Evolutionary conservation across 2,888 invertebrate genomes (phyloP).

Genomic region (Phyto melanocephala): DNA sequence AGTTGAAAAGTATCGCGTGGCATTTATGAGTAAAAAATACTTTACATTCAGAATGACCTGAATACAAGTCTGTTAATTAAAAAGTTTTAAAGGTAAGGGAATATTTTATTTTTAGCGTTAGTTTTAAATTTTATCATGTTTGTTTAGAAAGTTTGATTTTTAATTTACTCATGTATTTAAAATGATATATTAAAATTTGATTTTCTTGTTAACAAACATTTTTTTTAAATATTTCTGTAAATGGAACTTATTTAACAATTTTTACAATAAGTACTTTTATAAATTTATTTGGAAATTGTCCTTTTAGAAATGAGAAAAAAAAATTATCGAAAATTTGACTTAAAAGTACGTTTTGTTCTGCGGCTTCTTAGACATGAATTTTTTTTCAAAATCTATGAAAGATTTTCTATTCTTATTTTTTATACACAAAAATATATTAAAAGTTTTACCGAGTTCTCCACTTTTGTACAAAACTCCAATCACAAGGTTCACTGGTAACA

Average conservation of each 20-base stretch:
- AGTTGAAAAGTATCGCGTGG: neutral
- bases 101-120: neutral
- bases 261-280: too few relatives aligned
- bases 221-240: too few relatives aligned
- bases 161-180: neutral
- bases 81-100: neutral
- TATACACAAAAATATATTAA: too few relatives aligned
- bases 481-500: constrained; percentile 80
- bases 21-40: neutral
- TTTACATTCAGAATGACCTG: too few relatives aligned
- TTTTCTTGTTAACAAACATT: too few relatives aligned
- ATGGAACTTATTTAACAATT: too few relatives aligned
- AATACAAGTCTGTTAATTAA: neutral
- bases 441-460: constrained; percentile 83
- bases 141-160: neutral
- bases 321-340: too few relatives aligned
- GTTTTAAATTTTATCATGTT: neutral
- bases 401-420: too few relatives aligned
- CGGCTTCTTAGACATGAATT: too few relatives aligned
- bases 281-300: neutral
- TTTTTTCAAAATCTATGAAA: too few relatives aligned
- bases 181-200: neutral
- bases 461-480: constrained; percentile 87
- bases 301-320: too few relatives aligned
- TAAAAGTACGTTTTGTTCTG: too few relatives aligned